Percentiles rank a stretch among this genome's conserved stretches.
These are phyloP conservation scores for Nemoura dubitans DNA, from an alignment of 2,888 invertebrate species.

Conservation along the genomic window DNA sequence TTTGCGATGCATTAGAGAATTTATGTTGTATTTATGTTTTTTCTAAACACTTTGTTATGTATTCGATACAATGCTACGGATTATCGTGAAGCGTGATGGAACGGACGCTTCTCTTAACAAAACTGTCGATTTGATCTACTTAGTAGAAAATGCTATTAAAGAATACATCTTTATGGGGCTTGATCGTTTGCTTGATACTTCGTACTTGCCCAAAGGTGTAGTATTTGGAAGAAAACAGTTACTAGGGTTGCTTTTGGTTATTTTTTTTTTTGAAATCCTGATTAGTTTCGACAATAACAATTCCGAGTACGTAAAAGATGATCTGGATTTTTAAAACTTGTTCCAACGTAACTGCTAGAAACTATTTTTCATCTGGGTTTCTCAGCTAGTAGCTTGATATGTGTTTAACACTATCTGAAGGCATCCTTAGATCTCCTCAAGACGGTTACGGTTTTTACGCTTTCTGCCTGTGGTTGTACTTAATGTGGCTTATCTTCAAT, in stretches of 20 bases:
- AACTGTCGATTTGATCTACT: neutral
- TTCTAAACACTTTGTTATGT: neutral
- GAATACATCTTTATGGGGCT: neutral
- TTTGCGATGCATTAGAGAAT: neutral
- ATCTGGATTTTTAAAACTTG: constrained; percentile 1
- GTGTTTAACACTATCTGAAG: too few relatives aligned
- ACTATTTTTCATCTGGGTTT: too few relatives aligned
- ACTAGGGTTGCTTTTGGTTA: too few relatives aligned
- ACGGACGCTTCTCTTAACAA: neutral
- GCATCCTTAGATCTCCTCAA: too few relatives aligned
- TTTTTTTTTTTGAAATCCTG: too few relatives aligned
- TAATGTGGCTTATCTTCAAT: neutral
- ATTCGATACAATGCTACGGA: neutral
- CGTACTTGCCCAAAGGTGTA: neutral
- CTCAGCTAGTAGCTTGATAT: too few relatives aligned
- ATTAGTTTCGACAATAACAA: too few relatives aligned
- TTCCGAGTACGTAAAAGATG: neutral
- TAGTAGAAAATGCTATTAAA: neutral
- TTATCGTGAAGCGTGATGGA: neutral
- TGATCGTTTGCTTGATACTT: neutral
- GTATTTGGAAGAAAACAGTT: neutral
- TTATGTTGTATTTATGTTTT: neutral
- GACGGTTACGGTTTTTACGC: neutral
- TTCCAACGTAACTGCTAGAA: too few relatives aligned
- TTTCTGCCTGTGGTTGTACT: neutral